Evolutionary conservation across 2,888 invertebrate genomes (phyloP).

Genomic region (Boloria euphrosyne): DNA sequence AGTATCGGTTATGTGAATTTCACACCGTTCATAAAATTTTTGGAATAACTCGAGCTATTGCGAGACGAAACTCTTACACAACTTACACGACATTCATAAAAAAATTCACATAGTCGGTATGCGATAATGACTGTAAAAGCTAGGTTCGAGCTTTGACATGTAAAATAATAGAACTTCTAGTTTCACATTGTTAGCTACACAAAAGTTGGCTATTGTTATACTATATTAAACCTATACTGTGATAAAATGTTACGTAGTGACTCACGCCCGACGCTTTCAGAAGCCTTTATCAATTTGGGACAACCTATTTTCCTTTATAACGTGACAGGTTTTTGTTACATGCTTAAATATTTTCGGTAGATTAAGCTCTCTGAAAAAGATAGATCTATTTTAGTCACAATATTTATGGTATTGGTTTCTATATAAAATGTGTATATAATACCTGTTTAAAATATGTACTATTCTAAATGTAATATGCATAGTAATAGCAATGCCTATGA

Average conservation of each 20-base stretch:
- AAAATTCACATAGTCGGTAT: too few species aligned
- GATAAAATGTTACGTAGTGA: constrained; percentile 10
- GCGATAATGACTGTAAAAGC: too few species aligned
- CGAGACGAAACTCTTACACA: too few species aligned
- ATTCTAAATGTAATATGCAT: too few species aligned
- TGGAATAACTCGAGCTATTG: too few species aligned
- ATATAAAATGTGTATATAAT: too few species aligned
- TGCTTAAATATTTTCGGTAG: constrained; percentile 24
- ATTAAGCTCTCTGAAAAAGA: not conserved
- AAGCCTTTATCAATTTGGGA: constrained; percentile 29
- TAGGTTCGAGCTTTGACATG: too few species aligned
- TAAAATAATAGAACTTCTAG: not conserved
- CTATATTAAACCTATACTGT: constrained; percentile 12
- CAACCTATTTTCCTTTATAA: constrained; percentile 28
- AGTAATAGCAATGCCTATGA: too few species aligned
- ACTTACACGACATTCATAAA: too few species aligned
- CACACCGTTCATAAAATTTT: too few species aligned
- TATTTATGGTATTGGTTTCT: not conserved
- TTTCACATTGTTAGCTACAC: not conserved
- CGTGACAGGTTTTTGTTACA: constrained; percentile 23
- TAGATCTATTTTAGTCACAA: constrained; percentile 2
- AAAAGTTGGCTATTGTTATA: constrained; percentile 2
- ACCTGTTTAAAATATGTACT: too few species aligned
- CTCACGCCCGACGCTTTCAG: constrained; percentile 17
- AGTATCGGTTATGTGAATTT: too few species aligned